Evolutionary conservation across 2,888 invertebrate genomes (phyloP).

Genomic region (Agonopterix arenella): DNA sequence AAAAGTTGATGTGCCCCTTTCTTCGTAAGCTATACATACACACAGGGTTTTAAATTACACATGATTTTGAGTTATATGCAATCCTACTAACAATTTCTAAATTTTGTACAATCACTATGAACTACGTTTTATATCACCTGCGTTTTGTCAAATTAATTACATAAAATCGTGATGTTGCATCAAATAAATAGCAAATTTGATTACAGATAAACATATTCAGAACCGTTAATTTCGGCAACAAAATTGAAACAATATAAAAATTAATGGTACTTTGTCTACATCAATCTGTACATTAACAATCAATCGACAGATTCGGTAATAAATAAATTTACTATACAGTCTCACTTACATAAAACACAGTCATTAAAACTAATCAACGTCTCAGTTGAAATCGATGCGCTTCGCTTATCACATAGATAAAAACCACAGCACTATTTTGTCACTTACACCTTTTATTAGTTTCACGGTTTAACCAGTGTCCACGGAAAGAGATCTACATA

Average conservation of each 20-base stretch:
- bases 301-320: conserved; percentile 61
- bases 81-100: conserved; percentile 61
- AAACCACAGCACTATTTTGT: conserved; percentile 73
- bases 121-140: conserved; percentile 59
- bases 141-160: conserved; percentile 51
- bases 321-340: conserved; percentile 73
- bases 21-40: conserved; percentile 53
- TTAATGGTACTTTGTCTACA: conserved; percentile 38
- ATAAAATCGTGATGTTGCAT: conserved; percentile 40
- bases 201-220: conserved; percentile 42
- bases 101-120: conserved; percentile 69
- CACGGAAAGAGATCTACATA: conserved; percentile 43
- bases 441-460: conserved; percentile 60
- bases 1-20: conserved; percentile 49
- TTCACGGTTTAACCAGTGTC: conserved; percentile 49
- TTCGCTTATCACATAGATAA: conserved; percentile 68
- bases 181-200: conserved; percentile 58
- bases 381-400: conserved; percentile 51
- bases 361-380: conserved; percentile 41
- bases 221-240: conserved; percentile 49
- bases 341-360: conserved; percentile 59
- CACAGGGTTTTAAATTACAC: conserved; percentile 57
- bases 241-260: conserved; percentile 64
- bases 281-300: conserved; percentile 66
- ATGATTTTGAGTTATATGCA: conserved; percentile 69